Evolutionary conservation across 2,113 vertebrate species (phyloP).

Genomic region (Chaetodon trifascialis): DNA sequence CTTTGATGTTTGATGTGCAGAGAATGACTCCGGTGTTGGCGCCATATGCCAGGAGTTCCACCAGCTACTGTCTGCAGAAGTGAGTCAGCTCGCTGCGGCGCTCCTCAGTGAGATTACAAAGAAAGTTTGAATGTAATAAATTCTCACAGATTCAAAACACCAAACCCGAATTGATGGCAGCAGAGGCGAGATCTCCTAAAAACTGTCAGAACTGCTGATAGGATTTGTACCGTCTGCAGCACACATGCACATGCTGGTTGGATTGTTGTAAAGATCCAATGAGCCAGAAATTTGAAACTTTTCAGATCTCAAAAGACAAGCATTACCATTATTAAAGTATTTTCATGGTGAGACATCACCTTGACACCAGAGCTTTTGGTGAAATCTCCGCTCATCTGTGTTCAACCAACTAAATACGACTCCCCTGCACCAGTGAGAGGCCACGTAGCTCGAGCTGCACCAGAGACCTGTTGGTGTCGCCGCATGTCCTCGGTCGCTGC

Average conservation of each 20-base stretch:
- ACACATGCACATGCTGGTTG: background rate
- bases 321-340: slow-evolving; percentile 30
- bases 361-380: background rate
- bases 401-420: background rate
- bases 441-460: background rate
- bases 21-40: background rate
- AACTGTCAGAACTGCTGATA: background rate
- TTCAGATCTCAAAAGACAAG: background rate
- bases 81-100: background rate
- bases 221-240: background rate
- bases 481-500: background rate
- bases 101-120: background rate
- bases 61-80: background rate
- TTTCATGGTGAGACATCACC: background rate
- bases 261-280: slow-evolving; percentile 1
- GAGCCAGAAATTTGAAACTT: background rate
- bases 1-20: background rate
- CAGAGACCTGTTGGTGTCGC: slow-evolving; percentile 31
- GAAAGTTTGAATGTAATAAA: background rate
- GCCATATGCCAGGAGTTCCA: background rate
- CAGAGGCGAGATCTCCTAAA: background rate
- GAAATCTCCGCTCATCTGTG: no score
- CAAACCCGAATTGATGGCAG: background rate
- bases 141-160: background rate
- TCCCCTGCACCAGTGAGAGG: background rate